Evolutionary conservation across 1,140 invertebrate genomes (phyloP).

Genomic region (Gryllus bimaculatus): DNA sequence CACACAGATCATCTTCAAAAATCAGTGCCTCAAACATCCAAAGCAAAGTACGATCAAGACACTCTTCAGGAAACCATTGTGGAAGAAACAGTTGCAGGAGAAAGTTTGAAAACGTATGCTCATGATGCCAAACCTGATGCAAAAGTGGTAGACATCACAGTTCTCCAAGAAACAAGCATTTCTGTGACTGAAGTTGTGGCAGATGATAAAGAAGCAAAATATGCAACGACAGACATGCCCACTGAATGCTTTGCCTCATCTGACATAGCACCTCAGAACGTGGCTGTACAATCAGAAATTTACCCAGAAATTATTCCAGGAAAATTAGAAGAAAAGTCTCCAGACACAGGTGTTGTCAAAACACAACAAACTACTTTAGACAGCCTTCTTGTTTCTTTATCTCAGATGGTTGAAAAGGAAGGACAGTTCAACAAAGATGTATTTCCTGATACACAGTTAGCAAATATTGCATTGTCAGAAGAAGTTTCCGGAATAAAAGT

Average conservation of each 20-base stretch:
- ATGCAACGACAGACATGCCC: conserved; percentile 28
- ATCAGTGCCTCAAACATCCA: conserved; percentile 30
- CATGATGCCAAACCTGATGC: conserved; percentile 32
- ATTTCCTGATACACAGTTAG: conserved; percentile 40
- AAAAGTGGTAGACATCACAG: conserved; percentile 37
- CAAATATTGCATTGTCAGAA: conserved; percentile 40
- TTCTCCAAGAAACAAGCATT: conserved; percentile 42
- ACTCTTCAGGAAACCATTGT: conserved; percentile 42
- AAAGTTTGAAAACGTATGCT: conserved; percentile 33
- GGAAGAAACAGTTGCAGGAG: conserved; percentile 40
- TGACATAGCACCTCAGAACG: conserved; percentile 38
- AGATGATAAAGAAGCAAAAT: conserved; percentile 37
- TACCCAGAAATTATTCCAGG: conserved; percentile 39
- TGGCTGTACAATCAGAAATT: conserved; percentile 40
- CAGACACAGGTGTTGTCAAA: conserved; percentile 36
- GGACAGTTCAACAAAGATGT: conserved; percentile 34
- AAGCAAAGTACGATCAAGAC: conserved; percentile 39
- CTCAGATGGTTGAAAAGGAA: conserved; percentile 47
- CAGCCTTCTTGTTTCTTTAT: conserved; percentile 40
- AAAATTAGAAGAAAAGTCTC: conserved; percentile 33
- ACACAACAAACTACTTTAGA: conserved; percentile 38
- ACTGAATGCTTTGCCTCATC: conserved; percentile 35
- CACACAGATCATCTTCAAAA: conserved; percentile 37
- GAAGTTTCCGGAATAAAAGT: conserved; percentile 36
- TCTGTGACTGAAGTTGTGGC: conserved; percentile 41